Conservation (phyloP, 2,888 invertebrate species). For the Stenchaetothrips biformis region DNA sequence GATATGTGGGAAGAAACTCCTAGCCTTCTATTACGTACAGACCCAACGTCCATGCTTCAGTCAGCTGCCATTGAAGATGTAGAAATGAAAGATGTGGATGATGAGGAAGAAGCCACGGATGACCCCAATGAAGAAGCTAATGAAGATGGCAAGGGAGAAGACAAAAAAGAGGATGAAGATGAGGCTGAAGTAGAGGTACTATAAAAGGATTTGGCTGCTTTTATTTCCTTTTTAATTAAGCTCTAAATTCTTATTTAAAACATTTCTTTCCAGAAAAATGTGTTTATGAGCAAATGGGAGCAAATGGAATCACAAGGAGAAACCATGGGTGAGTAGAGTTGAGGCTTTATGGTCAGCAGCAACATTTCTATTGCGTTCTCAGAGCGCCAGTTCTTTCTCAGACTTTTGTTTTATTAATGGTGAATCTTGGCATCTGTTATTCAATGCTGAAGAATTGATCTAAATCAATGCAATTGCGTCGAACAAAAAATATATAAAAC, state of each 20-base stretch:
- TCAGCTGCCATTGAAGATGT: conserved; percentile 76
- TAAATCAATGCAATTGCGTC: neutral
- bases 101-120: conserved; percentile 43
- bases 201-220: neutral
- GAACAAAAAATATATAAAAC: too few relatives aligned
- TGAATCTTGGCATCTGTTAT: too few relatives aligned
- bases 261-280: conserved; percentile 28
- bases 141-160: conserved; percentile 43
- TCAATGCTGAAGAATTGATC: conserved; percentile 30
- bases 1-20: conserved; percentile 75
- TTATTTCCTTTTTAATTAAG: neutral
- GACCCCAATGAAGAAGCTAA: conserved; percentile 49
- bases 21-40: conserved; percentile 71
- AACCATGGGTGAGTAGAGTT: conserved; percentile 71
- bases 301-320: conserved; percentile 72
- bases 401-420: too few relatives aligned
- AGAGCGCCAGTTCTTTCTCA: too few relatives aligned
- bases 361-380: too few relatives aligned
- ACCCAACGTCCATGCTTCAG: conserved; percentile 78
- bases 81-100: conserved; percentile 72
- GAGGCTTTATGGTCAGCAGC: too few relatives aligned
- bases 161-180: conserved; percentile 45
- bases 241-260: neutral
- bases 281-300: conserved; percentile 75
- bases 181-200: conserved; percentile 44